Percentiles rank a stretch among this genome's conserved stretches.
phyloP scores from a whole-genome alignment of 2,888 invertebrate species.

The Empis stercorea region DNA sequence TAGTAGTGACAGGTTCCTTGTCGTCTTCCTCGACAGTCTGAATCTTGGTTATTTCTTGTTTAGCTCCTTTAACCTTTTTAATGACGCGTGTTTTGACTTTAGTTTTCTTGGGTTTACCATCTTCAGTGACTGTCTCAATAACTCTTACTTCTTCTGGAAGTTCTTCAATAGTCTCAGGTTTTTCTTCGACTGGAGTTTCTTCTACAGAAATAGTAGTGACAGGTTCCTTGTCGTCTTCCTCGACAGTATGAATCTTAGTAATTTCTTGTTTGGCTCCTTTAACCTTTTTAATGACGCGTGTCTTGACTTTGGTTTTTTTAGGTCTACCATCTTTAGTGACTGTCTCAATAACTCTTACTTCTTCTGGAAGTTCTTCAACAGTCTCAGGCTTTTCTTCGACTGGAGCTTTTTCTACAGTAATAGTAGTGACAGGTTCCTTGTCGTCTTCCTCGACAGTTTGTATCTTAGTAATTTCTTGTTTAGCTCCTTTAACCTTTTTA shows the following conservation, averaged over 20 bases:
- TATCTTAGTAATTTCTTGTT: conserved; percentile 32
- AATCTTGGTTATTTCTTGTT: conserved; percentile 22
- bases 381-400: conserved; percentile 19
- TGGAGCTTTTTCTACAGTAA: conserved; percentile 16
- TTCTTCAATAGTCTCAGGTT: conserved; percentile 14
- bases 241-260: conserved; percentile 24
- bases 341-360: conserved; percentile 30
- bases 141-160: conserved; percentile 11
- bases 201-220: conserved; percentile 28
- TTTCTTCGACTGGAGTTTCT: conserved; percentile 9
- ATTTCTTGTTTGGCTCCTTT: conserved; percentile 25
- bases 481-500: conserved; percentile 27
- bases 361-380: conserved; percentile 15
- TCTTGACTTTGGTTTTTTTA: conserved; percentile 23
- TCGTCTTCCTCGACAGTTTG: conserved; percentile 32
- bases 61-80: conserved; percentile 19
- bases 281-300: conserved; percentile 29
- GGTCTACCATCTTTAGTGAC: conserved; percentile 26
- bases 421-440: conserved; percentile 25
- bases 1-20: conserved; percentile 23
- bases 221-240: conserved; percentile 30
- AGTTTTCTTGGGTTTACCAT: conserved; percentile 20
- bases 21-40: conserved; percentile 23
- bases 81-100: conserved; percentile 21
- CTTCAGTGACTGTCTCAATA: conserved; percentile 7